Conservation (phyloP, 1,140 invertebrate genomes). For the Pissodes strobi region DNA sequence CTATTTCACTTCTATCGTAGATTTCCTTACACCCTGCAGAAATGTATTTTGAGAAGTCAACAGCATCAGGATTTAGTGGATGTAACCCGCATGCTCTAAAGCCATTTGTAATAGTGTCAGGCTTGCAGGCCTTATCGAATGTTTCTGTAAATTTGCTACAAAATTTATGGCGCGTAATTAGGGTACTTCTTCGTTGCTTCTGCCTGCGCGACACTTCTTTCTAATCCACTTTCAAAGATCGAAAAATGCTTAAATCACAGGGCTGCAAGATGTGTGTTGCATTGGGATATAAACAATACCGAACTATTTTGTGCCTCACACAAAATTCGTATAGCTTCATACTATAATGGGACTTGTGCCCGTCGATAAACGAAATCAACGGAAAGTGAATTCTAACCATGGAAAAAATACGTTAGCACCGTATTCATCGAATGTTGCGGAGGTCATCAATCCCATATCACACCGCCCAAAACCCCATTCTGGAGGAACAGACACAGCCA, state of each 20-base stretch:
- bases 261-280: too few relatives aligned
- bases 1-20: background rate
- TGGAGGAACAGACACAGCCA: conserved; percentile 44
- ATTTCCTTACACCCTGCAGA: too few relatives aligned
- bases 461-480: conserved; percentile 51
- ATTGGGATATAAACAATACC: conserved; percentile 47
- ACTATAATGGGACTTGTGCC: conserved; percentile 54
- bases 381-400: conserved; percentile 44
- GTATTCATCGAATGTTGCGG: conserved; percentile 53
- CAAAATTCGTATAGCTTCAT: conserved; percentile 52
- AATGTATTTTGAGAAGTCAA: conserved; percentile 47
- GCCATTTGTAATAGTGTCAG: conserved; percentile 49
- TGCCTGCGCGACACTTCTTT: conserved; percentile 31
- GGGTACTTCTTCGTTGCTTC: conserved; percentile 8
- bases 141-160: conserved; percentile 46
- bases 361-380: too few relatives aligned
- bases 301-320: conserved; percentile 47
- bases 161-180: conserved; percentile 41
- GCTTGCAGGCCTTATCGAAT: conserved; percentile 33
- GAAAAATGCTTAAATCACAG: conserved; percentile 52
- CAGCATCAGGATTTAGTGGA: conserved; percentile 48
- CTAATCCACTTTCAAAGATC: conserved; percentile 50
- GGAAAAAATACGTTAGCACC: conserved; percentile 51
- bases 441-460: conserved; percentile 55
- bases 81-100: conserved; percentile 51